These are phyloP conservation scores for Apis florea DNA, from an alignment of 1,140 invertebrate genomes.

Conservation along the genomic window DNA sequence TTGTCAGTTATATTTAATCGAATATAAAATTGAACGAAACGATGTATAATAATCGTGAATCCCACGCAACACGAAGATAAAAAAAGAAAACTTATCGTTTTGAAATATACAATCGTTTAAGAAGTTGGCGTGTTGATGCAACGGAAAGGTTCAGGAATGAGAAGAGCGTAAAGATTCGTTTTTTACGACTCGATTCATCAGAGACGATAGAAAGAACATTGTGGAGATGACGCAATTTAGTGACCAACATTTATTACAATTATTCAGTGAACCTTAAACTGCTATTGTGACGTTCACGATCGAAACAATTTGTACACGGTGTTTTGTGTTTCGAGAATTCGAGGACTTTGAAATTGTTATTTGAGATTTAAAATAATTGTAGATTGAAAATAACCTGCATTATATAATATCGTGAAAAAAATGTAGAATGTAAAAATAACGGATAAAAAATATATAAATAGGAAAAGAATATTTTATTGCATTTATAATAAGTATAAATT, in stretches of 20 bases:
- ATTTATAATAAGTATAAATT: too few species aligned
- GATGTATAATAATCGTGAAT: neutral
- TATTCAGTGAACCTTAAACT: slow-evolving; percentile 73
- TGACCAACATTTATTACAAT: slow-evolving; percentile 59
- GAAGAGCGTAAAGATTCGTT: slow-evolving; percentile 6
- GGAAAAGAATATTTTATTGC: too few species aligned
- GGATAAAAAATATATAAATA: too few species aligned
- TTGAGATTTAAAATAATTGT: too few species aligned
- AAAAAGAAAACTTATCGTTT: neutral
- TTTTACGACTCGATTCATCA: slow-evolving; percentile 10
- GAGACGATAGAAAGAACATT: neutral
- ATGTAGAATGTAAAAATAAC: too few species aligned
- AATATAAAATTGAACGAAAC: neutral
- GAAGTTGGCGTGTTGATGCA: neutral
- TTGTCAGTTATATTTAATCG: neutral
- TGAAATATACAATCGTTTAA: slow-evolving; percentile 3
- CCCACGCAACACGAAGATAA: neutral
- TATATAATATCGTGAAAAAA: too few species aligned
- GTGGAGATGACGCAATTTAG: neutral
- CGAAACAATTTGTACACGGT: neutral
- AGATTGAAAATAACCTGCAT: too few species aligned
- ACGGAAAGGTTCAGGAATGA: slow-evolving; percentile 8
- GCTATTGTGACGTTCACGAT: slow-evolving; percentile 16
- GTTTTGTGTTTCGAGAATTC: neutral
- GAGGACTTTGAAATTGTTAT: neutral